Evolutionary conservation across 2,113 vertebrate species (phyloP).

Genomic region (Raja brachyura): DNA sequence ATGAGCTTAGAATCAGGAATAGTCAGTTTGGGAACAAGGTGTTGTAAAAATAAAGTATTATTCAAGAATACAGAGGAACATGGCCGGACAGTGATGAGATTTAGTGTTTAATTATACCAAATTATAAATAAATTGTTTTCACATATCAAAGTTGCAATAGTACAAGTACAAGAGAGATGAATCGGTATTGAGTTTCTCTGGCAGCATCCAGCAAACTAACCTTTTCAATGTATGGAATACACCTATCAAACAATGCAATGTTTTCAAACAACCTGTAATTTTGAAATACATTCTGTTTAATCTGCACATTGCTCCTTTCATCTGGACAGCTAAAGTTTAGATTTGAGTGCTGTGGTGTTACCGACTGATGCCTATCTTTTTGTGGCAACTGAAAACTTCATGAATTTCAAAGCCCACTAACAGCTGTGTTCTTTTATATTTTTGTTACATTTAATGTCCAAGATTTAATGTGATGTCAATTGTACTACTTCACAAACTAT

Average conservation of each 20-base stretch:
- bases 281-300: neutral
- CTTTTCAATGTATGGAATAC: neutral
- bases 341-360: constrained; percentile 46
- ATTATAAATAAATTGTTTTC: no score
- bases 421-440: neutral
- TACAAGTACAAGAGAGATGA: neutral
- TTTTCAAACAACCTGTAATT: neutral
- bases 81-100: no score
- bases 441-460: neutral
- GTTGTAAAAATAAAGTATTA: no score
- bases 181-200: neutral
- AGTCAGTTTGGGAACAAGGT: no score
- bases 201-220: neutral
- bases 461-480: neutral
- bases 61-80: no score
- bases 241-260: neutral
- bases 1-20: no score
- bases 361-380: constrained; percentile 50
- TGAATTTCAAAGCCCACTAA: no score
- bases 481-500: neutral
- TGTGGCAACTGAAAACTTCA: constrained; percentile 59
- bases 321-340: constrained; percentile 37
- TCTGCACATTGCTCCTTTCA: constrained; percentile 42
- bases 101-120: no score
- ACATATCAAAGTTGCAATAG: no score